Evolutionary conservation across 2,888 invertebrate genomes (phyloP).

Genomic region (Troides aeacus): DNA sequence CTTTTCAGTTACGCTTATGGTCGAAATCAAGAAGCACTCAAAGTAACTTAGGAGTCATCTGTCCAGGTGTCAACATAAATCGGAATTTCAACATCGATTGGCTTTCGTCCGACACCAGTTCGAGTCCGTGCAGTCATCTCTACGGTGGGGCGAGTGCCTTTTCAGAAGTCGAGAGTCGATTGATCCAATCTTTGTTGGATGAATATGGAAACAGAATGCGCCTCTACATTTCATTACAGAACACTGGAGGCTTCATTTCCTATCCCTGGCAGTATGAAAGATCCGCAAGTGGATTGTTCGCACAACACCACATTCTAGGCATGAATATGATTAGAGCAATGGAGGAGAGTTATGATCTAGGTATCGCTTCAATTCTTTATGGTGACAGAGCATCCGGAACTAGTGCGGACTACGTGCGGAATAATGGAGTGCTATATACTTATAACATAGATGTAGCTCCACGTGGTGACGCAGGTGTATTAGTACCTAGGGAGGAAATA

Average conservation of each 20-base stretch:
- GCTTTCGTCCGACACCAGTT: constrained; percentile 81
- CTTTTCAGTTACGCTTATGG: constrained; percentile 82
- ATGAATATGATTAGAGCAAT: constrained; percentile 52
- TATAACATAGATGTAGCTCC: constrained; percentile 57
- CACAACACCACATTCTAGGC: constrained; percentile 54
- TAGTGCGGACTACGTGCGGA: constrained; percentile 56
- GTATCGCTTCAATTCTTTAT: constrained; percentile 50
- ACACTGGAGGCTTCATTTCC: constrained; percentile 84
- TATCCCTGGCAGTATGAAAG: constrained; percentile 85
- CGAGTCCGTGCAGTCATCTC: constrained; percentile 81
- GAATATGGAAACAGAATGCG: constrained; percentile 68
- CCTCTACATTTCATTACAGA: constrained; percentile 87
- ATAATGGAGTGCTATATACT: constrained; percentile 49
- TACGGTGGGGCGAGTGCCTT: constrained; percentile 82
- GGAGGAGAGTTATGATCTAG: constrained; percentile 47
- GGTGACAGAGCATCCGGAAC: constrained; percentile 65
- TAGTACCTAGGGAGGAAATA: constrained; percentile 56
- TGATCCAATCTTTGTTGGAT: constrained; percentile 79
- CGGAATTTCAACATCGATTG: constrained; percentile 87
- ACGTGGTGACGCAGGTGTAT: constrained; percentile 46
- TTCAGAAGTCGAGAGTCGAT: constrained; percentile 83
- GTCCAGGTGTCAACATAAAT: constrained; percentile 87
- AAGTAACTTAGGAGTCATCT: constrained; percentile 59
- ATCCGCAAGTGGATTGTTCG: constrained; percentile 63
- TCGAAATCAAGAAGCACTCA: constrained; percentile 81